Evolutionary conservation across 2,797 vertebrate genomes (phyloP), one percentile per base, ranked within the genome.

Genomic region (Channa striata): DNA sequence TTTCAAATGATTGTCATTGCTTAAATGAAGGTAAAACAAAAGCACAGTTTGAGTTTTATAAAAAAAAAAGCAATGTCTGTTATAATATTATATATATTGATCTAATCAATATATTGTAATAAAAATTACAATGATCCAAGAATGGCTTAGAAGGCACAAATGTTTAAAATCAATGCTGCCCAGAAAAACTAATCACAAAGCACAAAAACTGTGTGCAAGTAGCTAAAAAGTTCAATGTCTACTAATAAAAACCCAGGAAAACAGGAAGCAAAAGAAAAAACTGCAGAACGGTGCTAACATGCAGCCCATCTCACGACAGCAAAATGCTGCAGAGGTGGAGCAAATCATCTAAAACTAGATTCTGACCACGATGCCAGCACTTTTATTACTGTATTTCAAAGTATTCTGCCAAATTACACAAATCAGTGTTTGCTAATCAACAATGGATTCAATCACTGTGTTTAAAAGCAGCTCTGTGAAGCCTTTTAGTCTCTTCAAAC

Each of bases 141-240:
- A 30, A 30, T 30, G 25, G 25, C n/a, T 30, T 30, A 30, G 4
- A 30, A 8, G 10, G 25, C 7, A 60, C 16, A 58, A 57, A 54
- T 43, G 13, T 76, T 51, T 20, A 37, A 50, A 78, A 77, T 72
- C 58, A 51, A 61, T 66, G 30, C 59, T 59, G 34, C 36, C 49
- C 54, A 37, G 14, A 46, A 47, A 69, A 39, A 21, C 11, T 57
- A 25, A 33, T 44, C 52, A 36, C 30, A 74, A 53, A 63, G 13
- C 20, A 59, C 23, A 72, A 17, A 49, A 48, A 13, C 14, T 34
- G 21, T 42, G 53, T 48, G 30, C 43, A 51, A 33, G 56, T 30
- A 42, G 30, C 43, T 58, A 19, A 30, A 48, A 60, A 40, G 25
- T 12, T 72, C 2, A 56, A 20, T 30, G 25, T 21, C 56, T 56